Conservation (phyloP, 2,113 vertebrate genomes). For the Rutilus rutilus region DNA sequence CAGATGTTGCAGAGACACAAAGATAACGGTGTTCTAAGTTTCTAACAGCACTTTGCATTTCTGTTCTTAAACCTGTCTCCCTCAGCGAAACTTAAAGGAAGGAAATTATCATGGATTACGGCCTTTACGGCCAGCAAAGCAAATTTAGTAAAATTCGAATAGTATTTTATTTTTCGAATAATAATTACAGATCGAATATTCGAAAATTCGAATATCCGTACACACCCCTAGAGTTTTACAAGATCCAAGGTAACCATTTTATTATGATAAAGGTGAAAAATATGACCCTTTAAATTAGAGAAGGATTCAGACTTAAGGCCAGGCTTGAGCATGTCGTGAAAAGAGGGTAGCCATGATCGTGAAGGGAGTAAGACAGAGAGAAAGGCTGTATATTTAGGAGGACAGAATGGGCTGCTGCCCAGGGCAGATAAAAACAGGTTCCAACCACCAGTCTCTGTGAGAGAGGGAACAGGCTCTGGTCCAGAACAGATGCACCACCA, state of each 20-base stretch:
- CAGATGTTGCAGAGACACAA: no score
- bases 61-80: no score
- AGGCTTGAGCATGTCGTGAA: conserved; percentile 48
- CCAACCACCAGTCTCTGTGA: conserved; percentile 68
- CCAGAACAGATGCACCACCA: conserved; percentile 73
- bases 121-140: no score
- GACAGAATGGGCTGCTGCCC: conserved; percentile 67
- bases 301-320: conserved; percentile 22
- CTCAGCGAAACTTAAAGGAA: no score
- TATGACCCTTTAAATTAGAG: not conserved
- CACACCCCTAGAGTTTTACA: no score
- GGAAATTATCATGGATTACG: no score
- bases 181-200: no score
- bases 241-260: not conserved
- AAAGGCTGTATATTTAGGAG: conserved; percentile 60
- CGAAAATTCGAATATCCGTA: no score
- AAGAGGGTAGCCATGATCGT: conserved; percentile 51
- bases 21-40: no score
- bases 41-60: no score
- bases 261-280: not conserved
- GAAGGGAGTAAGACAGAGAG: conserved; percentile 52
- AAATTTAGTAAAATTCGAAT: no score
- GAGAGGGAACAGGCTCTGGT: conserved; percentile 66
- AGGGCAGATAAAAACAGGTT: conserved; percentile 71
- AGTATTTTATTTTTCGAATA: no score